Base-by-base conservation (phyloP, 2,113 vertebrate species). In the Alligator sinensis region DNA sequence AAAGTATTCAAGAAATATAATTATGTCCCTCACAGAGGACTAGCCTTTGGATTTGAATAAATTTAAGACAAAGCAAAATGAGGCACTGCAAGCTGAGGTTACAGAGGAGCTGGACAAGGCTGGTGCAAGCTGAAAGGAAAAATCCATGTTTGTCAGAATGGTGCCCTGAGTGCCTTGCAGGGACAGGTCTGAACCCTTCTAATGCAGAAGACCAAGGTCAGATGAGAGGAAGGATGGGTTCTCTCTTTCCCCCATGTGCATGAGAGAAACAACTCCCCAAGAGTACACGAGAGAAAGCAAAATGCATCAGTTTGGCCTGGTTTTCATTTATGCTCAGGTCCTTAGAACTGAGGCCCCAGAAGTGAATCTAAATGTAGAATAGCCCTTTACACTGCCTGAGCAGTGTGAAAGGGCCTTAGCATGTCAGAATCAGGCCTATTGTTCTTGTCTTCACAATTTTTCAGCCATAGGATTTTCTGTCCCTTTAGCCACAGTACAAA, bases 41-140 rank as follows among this genome's bases (percentile, higher is more conserved):
- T 95, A 89, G 64, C 87, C 4, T 1, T 62, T 80, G 82, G 70
- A 83, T 92, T 85, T 86, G 63, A 88, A 80, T 74, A 96, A 87
- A 83, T 94, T 93, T 79, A 77, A 70, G 76, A 78, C 79, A 81
- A 94, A 64, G 8, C 30, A 38, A 77, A 85, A 93, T 88, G 14
- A 89, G 59, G 57, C 13, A 1, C 54, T 11, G 19, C 60, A 13
- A 59, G 30, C 28, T 18, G 74, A 91, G 76, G 55, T 90, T 76
- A 72, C 64, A 4, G 30, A 86, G 68, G 68, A 79, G 21, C 30
- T 55, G 13, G 38, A 89, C 60, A 74, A 62, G 38, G 82, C 82
- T 28, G 82, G 62, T 1, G 8, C 9, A 2, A 10, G 72, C 55
- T 64, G 68, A 47, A 76, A n/a, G 18, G 64, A 80, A 30, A 74